Evolutionary conservation across 2,113 vertebrate species (phyloP), one percentile per base, ranked within the genome.

Genomic region (Aegithalos caudatus): DNA sequence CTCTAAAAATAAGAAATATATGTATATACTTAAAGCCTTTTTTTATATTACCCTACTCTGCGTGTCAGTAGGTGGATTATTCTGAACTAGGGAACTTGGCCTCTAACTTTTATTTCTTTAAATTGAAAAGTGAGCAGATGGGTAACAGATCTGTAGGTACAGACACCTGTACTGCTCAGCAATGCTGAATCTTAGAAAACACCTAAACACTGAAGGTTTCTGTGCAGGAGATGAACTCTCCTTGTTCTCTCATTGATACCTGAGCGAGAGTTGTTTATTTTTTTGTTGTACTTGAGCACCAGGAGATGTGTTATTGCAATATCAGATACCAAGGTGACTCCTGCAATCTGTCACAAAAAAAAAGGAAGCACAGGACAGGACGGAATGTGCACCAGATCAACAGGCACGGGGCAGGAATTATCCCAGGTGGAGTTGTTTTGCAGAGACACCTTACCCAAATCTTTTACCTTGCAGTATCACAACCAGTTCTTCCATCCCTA

Each of bases 401-500:
- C 29, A 13, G 65, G 27, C 78, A 15, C 0, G 1, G 57, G 66
- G 53, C 72, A 76, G 70, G 54, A 50, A 29, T 23, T 44, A 80
- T 66, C 37, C 37, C 60, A 93, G 85, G 88, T 48, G 73, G 80
- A 57, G 91, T 4, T 95, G 88, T 92, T 96, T 67, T 66, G 91
- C 81, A 81, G 71, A 29, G 58, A 19, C 74, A 20, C 28, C 44
- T 37, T 60, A 37, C 28, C 94, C 80, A 90, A 57, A 81, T 13
- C 76, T 80, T 72, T 10, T 10, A 28, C 73, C 10, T 0, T 35
- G 95, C 81, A 88, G 20, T n/a, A 83, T 37, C 61, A 45, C 73
- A 96, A 95, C 94, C 96, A 86, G 85, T 76, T 95, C 79, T 96
- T 82, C 90, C 86, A 35, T 86, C 74, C 78, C 82, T n/a, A 23